Evolutionary conservation across 1,140 invertebrate genomes (phyloP).

Genomic region (Whitmania pigra): DNA sequence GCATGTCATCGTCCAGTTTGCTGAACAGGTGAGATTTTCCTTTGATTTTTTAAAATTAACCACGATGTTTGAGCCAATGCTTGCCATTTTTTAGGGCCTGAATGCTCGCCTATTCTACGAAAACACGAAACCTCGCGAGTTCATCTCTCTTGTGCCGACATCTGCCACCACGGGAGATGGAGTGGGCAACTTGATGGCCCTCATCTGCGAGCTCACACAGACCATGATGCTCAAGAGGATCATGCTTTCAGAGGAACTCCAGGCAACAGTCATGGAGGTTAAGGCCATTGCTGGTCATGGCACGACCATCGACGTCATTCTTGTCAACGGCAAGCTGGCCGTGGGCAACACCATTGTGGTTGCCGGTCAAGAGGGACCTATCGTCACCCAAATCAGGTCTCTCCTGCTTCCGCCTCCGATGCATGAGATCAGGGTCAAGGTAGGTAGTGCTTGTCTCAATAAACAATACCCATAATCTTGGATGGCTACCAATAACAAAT

Average conservation of each 20-base stretch:
- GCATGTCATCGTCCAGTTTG: constrained; percentile 79
- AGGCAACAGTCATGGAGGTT: constrained; percentile 92
- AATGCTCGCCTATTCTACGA: constrained; percentile 91
- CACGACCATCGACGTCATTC: constrained; percentile 95
- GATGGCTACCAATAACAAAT: no score
- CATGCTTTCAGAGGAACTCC: constrained; percentile 80
- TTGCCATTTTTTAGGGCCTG: constrained; percentile 51
- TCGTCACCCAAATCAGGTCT: constrained; percentile 91
- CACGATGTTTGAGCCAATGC: constrained; percentile 77
- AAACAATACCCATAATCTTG: no score
- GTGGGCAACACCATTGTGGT: constrained; percentile 89
- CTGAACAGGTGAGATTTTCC: constrained; percentile 59
- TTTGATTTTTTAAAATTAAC: constrained; percentile 12
- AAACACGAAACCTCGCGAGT: constrained; percentile 81
- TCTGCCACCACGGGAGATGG: constrained; percentile 92
- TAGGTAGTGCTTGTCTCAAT: constrained; percentile 36
- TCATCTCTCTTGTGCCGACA: constrained; percentile 90
- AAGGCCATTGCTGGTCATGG: constrained; percentile 93
- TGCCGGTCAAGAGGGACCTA: constrained; percentile 93
- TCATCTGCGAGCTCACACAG: constrained; percentile 85
- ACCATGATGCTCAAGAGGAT: constrained; percentile 75
- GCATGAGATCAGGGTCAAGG: constrained; percentile 92
- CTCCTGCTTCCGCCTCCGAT: constrained; percentile 93
- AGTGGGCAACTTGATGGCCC: constrained; percentile 89
- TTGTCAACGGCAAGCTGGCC: constrained; percentile 82